Base-by-base conservation (phyloP, 2,797 vertebrate genomes). In the Lacerta agilis region DNA sequence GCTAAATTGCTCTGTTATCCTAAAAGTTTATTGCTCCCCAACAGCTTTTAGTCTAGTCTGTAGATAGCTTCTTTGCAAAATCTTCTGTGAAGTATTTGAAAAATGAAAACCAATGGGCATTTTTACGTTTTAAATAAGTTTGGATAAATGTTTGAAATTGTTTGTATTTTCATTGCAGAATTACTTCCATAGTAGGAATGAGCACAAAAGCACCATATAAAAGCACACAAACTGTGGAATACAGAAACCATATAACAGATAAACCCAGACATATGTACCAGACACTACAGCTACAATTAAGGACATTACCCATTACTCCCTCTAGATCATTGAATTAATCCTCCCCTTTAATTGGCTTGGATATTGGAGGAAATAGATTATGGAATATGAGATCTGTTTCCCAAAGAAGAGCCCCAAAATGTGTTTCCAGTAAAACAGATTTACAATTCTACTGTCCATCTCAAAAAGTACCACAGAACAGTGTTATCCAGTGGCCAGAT, bases 401-500 rank as follows among this genome's bases (percentile, higher is more conserved):
- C 76, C 82, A 90, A 91, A 93, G 92, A 94, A 93, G 85, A 94
- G 91, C 92, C 83, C 86, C 92, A 87, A 69, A 81, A 95, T 92
- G 82, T 94, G 92, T 92, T 92, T 90, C 92, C 93, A 92, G 82
- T 89, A 96, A 96, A 95, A 91, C 4, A 89, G 55, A 58, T 1
- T 87, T 86, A 85, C 83, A 95, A 77, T 93, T 89, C 76, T 92
- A 88, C 61, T 92, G 13, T 69, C 82, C 69, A 87, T 93, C 86
- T 15, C 88, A 89, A 87, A 87, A 72, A 82, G 79, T 89, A 71
- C 69, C 87, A 93, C 89, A 94, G 89, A 94, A 95, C 91, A 96
- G 90, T 95, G 90, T 96, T 97, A 97, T 97, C 95, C 95, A 95
- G 94, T 96, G 95, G 94, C 94, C 96, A 97, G 97, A 98, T 97